Percentiles rank a stretch among this genome's conserved stretches.
These are phyloP conservation scores for Panagrolaimus sp. DNA, from an alignment of 1,140 invertebrate species.

Conservation along the genomic window DNA sequence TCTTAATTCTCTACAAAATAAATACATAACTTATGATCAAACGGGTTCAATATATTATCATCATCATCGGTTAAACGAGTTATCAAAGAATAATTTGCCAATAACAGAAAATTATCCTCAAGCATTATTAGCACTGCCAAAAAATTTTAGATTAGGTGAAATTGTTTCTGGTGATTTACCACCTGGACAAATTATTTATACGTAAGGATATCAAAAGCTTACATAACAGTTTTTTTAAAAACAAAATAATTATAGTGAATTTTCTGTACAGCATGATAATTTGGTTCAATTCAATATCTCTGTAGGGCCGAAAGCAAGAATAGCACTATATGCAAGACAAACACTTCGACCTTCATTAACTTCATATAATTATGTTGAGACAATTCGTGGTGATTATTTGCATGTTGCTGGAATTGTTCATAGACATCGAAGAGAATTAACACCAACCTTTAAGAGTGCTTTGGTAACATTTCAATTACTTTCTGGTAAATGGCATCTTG, in stretches of 20 bases:
- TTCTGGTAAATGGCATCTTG: conserved; percentile 10
- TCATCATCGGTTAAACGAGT: conserved; percentile 4
- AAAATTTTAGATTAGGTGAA: conserved; percentile 6
- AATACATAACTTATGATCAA: conserved; percentile 9
- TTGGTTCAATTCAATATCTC: conserved; percentile 16
- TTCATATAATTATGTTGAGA: conserved; percentile 3
- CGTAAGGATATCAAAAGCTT: background rate
- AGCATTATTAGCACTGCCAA: background rate
- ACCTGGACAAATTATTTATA: conserved; percentile 16
- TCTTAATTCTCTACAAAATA: background rate
- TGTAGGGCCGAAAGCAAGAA: background rate
- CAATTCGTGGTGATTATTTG: conserved; percentile 12
- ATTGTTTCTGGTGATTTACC: conserved; percentile 16
- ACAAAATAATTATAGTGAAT: conserved; percentile 16
- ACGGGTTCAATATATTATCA: conserved; percentile 9
- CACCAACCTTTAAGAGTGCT: background rate
- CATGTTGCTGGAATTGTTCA: background rate
- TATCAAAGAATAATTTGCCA: background rate
- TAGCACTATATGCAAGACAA: conserved; percentile 18
- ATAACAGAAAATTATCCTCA: background rate
- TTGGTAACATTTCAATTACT: background rate
- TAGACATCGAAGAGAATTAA: background rate
- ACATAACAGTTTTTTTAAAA: background rate
- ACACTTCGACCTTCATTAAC: conserved; percentile 12
- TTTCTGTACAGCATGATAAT: conserved; percentile 20